Base-by-base conservation (phyloP, 2,113 vertebrate species). In the Xenopus borealis region DNA sequence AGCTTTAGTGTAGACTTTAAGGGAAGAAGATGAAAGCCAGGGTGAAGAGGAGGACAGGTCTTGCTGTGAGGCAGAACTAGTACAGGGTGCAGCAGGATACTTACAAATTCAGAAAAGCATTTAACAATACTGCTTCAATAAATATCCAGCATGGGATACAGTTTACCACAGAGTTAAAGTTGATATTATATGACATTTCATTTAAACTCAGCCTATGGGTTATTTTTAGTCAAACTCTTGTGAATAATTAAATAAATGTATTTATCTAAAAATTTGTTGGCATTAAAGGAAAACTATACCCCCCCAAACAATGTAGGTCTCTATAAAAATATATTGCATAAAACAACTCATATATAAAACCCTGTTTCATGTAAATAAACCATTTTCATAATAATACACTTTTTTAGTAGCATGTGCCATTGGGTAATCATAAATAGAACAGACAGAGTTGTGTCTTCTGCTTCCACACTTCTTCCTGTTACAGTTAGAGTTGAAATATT, bases 21-120 rank as follows among this genome's bases (percentile, higher is more conserved):
- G 96, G 95, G 94, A 97, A 87, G 83, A 89, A 96, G 94, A 96
- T 97, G 92, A 97, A 97, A 96, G 94, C 81, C 82, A 88, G 93
- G 94, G 93, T 94, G 94, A 94, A 90, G 87, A 85, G 72, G 80
- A 84, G 94, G 93, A 92, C 93, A 92, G 85, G 88, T 88, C 93
- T 93, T 86, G 88, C 94, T 95, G 94, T 90, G 94, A 95, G 93
- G 92, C 89, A 91, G 83, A 92, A 90, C 93, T 93, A 84, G 89
- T 90, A 82, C 80, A 78, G 78, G 72, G 82, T 86, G 50, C 74
- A 46, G 87, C 84, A 82, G 83, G 67, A 84, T 78, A 88, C 82
- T 85, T 90, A 83, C 82, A 84, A 85, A 88, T 81, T 83, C 84
- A 85, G 83, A 82, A 83, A 85, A 85, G 75, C 88, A 89, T 88